Conservation (phyloP, 1,140 invertebrate species). For the Mycetomoellerius zeteki region DNA sequence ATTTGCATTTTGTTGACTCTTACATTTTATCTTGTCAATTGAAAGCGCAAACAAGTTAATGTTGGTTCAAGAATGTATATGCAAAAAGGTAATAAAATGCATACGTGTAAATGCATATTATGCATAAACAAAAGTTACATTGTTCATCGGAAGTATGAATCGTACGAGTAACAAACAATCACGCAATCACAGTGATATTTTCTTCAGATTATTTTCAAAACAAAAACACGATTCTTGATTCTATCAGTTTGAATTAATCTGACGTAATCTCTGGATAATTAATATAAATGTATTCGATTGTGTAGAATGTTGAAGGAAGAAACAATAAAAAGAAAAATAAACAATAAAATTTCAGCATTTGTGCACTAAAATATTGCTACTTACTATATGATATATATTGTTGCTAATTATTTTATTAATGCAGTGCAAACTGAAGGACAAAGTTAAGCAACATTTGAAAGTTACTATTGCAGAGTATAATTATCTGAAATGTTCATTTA, state of each 20-base stretch:
- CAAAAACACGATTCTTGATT: constrained; percentile 8
- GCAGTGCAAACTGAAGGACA: not conserved
- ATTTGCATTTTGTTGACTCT: not conserved
- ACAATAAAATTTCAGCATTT: not conserved
- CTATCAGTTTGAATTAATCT: constrained; percentile 30
- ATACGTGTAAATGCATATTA: not conserved
- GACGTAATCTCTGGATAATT: not conserved
- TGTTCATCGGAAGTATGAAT: not conserved
- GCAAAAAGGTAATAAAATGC: not conserved
- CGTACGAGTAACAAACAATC: not conserved
- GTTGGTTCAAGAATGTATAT: not conserved
- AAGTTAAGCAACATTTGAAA: not conserved
- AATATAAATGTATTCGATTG: not conserved
- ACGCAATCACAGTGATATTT: constrained; percentile 6
- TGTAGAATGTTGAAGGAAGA: constrained; percentile 11
- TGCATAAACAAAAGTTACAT: not conserved
- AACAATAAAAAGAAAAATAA: not conserved
- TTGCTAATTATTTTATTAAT: not conserved
- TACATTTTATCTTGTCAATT: not conserved
- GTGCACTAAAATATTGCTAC: too few relatives aligned
- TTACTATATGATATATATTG: too few relatives aligned
- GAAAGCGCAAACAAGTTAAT: not conserved
- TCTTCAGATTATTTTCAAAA: not conserved
- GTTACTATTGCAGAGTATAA: not conserved
- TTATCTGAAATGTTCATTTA: not conserved